These are phyloP conservation scores for Emydura subglobosa DNA, from an alignment of 2,113 vertebrate species.

Conservation along the genomic window DNA sequence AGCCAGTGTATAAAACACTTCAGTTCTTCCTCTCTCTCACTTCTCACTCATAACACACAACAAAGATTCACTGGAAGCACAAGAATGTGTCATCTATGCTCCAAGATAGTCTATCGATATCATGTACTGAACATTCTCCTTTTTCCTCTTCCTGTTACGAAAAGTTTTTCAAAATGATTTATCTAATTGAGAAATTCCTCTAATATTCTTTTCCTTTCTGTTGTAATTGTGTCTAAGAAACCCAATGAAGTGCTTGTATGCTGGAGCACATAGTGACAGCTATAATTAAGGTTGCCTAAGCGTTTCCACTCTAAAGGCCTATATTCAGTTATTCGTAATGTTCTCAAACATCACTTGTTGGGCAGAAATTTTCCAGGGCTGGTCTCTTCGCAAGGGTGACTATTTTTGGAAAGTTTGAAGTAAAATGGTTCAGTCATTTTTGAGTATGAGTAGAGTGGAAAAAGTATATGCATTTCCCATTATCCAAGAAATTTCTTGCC, in stretches of 20 bases:
- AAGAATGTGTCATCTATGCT: slow-evolving; percentile 3
- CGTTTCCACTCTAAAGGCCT: slow-evolving; percentile 63
- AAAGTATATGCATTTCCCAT: slow-evolving; percentile 34
- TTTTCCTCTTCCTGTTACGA: slow-evolving; percentile 35
- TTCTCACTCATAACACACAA: neutral
- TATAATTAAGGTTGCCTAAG: slow-evolving; percentile 54
- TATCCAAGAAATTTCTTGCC: slow-evolving; percentile 2
- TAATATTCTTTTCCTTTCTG: slow-evolving; percentile 32
- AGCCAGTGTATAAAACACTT: slow-evolving; percentile 10
- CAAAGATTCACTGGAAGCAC: slow-evolving; percentile 32
- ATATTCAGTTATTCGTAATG: slow-evolving; percentile 60
- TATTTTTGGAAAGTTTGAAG: slow-evolving; percentile 48
- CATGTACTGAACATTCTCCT: slow-evolving; percentile 2
- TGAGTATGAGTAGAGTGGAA: slow-evolving; percentile 47
- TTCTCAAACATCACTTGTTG: slow-evolving; percentile 69
- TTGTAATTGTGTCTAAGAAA: slow-evolving; percentile 35
- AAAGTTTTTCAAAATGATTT: neutral
- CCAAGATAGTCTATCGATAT: neutral
- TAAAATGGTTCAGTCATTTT: neutral
- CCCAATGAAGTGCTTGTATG: slow-evolving; percentile 10
- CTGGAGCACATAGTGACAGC: neutral
- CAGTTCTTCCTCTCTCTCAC: neutral
- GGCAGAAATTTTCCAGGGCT: slow-evolving; percentile 53
- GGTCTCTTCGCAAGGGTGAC: slow-evolving; percentile 52
- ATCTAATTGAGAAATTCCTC: neutral